Conservation (phyloP, 64 coral and sea anemone genomes). For the Catalaphyllia jardinei region DNA sequence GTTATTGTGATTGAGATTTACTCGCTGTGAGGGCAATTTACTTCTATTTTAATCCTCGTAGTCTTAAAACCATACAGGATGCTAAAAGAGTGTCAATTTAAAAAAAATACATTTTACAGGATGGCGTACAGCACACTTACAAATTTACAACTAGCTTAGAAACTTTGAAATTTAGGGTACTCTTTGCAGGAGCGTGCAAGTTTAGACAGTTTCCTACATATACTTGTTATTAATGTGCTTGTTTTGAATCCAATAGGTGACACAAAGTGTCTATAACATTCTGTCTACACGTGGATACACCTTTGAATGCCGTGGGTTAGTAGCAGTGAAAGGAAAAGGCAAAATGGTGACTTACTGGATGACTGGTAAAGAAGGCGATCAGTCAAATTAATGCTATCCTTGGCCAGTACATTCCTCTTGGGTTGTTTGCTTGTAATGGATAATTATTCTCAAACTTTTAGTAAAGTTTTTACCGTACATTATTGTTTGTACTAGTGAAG, state of each 20-base stretch:
- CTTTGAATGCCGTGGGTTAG: slow-evolving; percentile 95
- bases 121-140: no score
- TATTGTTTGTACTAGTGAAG: neutral
- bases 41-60: no score
- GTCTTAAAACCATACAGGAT: no score
- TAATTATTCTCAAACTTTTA: slow-evolving; percentile 13
- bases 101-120: no score
- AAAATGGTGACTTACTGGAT: slow-evolving; percentile 98
- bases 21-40: no score
- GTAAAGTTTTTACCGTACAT: neutral
- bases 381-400: neutral
- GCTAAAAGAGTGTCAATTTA: no score
- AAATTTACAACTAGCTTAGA: no score
- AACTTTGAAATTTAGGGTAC: no score
- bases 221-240: neutral
- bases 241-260: slow-evolving; percentile 47
- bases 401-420: neutral
- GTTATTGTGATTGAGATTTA: no score
- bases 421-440: neutral
- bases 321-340: slow-evolving; percentile 97
- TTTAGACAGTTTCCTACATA: no score
- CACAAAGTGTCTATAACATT: slow-evolving; percentile 95
- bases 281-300: slow-evolving; percentile 96
- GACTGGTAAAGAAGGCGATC: slow-evolving; percentile 93
- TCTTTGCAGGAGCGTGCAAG: no score